Conservation (phyloP, 2,888 invertebrate genomes). For the Phengaris arion region DNA sequence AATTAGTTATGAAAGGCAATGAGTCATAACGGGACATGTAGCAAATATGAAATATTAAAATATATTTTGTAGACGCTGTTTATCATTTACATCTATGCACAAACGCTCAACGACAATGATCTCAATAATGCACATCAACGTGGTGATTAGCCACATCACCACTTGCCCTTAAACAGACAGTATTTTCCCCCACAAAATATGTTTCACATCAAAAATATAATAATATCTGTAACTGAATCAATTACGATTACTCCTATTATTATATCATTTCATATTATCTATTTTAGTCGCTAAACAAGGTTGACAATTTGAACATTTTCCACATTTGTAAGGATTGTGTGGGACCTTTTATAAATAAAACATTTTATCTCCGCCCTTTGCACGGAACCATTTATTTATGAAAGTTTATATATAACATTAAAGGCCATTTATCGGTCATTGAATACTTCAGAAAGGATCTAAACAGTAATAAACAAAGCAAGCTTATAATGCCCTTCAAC, state of each 20-base stretch:
- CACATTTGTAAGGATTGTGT: not conserved
- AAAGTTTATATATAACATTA: not conserved
- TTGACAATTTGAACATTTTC: not conserved
- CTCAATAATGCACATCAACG: no score
- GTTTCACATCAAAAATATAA: not conserved
- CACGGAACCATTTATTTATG: not conserved
- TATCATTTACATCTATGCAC: no score
- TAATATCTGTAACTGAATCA: not conserved
- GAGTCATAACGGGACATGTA: no score
- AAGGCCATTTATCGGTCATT: conserved; percentile 4
- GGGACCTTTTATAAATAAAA: conserved; percentile 6
- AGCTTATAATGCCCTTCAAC: not conserved
- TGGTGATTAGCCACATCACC: no score
- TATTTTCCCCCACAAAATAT: not conserved
- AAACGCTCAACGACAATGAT: no score
- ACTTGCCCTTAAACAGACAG: no score
- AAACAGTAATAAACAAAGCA: no score
- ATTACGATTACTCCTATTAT: not conserved
- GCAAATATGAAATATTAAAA: no score
- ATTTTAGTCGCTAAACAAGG: not conserved
- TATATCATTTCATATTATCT: not conserved
- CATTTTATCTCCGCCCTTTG: not conserved
- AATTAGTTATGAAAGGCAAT: no score
- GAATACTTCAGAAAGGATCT: not conserved
- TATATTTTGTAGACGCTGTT: no score